phyloP scores from a whole-genome alignment of 1,140 invertebrate genomes.

The Micrasema minimum region DNA sequence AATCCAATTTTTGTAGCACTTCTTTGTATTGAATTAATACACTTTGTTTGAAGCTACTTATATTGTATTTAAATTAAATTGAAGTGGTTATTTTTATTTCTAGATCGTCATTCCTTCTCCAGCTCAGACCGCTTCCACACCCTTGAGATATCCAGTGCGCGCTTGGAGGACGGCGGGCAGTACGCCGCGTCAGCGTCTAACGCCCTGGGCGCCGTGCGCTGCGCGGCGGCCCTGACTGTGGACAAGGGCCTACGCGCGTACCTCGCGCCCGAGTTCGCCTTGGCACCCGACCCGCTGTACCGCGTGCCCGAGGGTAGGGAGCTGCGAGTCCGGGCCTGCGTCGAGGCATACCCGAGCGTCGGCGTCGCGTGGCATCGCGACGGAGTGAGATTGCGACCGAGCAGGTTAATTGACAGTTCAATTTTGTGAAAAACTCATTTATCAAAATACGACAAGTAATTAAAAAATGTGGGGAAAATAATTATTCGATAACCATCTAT shows the following conservation, averaged over 20 bases:
- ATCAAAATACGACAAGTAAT: no score
- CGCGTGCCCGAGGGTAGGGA: constrained; percentile 72
- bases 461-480: no score
- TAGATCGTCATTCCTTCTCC: constrained; percentile 71
- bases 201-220: constrained; percentile 83
- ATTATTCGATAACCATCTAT: no score
- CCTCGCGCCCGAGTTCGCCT: constrained; percentile 80
- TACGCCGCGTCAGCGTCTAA: constrained; percentile 87
- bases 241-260: constrained; percentile 87
- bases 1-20: no score
- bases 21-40: no score
- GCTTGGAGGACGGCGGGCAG: constrained; percentile 81
- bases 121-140: constrained; percentile 82
- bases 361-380: constrained; percentile 82
- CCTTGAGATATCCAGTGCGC: constrained; percentile 83
- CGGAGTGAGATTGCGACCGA: constrained; percentile 78
- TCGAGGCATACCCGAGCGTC: constrained; percentile 85
- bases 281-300: constrained; percentile 72
- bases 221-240: constrained; percentile 82
- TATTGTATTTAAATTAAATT: no score
- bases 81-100: constrained; percentile 41
- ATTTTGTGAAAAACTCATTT: no score
- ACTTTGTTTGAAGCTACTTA: no score
- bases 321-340: constrained; percentile 74
- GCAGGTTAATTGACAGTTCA: constrained; percentile 68